Conservation (phyloP, 2,888 invertebrate genomes). For the Hipparchia semele region DNA sequence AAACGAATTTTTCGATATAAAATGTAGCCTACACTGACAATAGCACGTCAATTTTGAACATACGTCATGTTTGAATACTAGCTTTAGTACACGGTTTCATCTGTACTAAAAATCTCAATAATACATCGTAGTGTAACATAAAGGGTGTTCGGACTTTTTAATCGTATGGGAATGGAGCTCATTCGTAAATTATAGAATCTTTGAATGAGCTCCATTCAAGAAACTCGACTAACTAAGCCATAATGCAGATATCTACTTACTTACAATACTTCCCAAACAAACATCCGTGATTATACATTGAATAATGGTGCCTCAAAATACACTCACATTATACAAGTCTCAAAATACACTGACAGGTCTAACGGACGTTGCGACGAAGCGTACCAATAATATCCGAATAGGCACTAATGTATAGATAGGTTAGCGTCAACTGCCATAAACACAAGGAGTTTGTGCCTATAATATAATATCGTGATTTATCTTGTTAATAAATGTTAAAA, state of each 20-base stretch:
- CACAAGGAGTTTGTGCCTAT: constrained; percentile 27
- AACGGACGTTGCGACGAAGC: too few species aligned
- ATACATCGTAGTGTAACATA: background rate
- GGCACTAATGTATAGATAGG: background rate
- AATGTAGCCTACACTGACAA: constrained; percentile 12
- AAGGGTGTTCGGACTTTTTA: background rate
- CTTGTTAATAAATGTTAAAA: background rate
- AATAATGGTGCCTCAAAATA: too few species aligned
- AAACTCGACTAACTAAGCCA: too few species aligned
- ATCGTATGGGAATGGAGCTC: background rate
- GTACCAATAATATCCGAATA: background rate
- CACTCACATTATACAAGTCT: background rate
- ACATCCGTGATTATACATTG: too few species aligned
- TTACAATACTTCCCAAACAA: too few species aligned
- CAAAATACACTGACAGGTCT: too few species aligned
- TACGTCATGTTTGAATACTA: constrained; percentile 7
- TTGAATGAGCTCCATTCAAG: too few species aligned
- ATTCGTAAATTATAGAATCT: too few species aligned
- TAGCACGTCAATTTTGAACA: constrained; percentile 12
- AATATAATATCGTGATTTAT: background rate
- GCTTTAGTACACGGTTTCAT: background rate
- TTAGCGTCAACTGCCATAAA: constrained; percentile 12
- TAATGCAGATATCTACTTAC: too few species aligned
- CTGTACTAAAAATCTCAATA: background rate
- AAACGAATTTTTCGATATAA: constrained; percentile 11